A percentile compares a stretch with the other conserved stretches of the same genome.
These are phyloP conservation scores for Equus quagga DNA, from an alignment of 2,113 vertebrate genomes.

Conservation along the genomic window DNA sequence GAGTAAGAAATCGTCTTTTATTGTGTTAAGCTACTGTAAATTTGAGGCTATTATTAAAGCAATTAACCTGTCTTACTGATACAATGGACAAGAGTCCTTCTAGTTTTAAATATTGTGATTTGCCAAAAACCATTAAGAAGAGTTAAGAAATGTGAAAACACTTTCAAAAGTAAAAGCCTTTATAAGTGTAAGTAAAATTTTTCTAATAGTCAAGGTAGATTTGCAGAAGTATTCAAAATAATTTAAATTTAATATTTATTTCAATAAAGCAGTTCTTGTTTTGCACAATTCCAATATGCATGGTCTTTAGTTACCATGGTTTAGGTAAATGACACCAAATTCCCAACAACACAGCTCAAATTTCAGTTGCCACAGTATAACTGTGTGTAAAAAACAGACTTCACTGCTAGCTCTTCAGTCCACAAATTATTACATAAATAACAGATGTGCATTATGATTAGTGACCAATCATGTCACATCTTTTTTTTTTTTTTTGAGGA, in stretches of 20 bases:
- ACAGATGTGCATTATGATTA: background rate
- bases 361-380: background rate
- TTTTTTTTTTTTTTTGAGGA: too few species aligned
- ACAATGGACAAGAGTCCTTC: background rate
- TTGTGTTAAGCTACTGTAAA: background rate
- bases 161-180: background rate
- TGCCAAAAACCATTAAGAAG: background rate
- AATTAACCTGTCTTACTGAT: background rate
- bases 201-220: background rate
- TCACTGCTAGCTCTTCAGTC: background rate
- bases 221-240: background rate
- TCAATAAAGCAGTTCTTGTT: background rate
- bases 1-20: background rate
- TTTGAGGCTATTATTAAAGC: background rate
- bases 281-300: background rate
- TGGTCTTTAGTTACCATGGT: background rate
- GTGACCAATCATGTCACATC: background rate
- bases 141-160: background rate
- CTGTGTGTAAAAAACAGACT: background rate
- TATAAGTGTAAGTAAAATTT: background rate
- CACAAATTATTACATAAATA: background rate
- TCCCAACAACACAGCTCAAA: background rate
- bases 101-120: background rate
- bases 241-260: constrained; percentile 9
- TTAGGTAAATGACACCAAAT: background rate